Percentiles rank a stretch among this genome's conserved stretches.
phyloP scores from a whole-genome alignment of 2,797 vertebrate species.

The Hemibagrus guttatus region DNA sequence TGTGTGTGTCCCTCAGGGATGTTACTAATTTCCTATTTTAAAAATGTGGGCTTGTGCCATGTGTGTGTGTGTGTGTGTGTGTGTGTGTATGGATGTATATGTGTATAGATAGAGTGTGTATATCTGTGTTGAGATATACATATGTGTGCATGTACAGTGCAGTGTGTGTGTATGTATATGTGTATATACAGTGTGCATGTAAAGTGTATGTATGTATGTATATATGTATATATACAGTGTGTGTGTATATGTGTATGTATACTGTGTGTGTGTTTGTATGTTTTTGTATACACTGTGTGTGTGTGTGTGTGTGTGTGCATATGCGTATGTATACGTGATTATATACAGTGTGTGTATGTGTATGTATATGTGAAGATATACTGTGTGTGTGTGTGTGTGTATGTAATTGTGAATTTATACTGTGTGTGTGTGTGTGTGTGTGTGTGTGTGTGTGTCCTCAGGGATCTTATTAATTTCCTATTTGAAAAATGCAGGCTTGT shows the following conservation, averaged over 20 bases:
- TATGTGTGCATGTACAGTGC: too few species aligned
- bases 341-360: constrained; percentile 32
- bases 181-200: too few species aligned
- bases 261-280: background rate
- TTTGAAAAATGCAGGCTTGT: constrained; percentile 27
- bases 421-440: background rate
- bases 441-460: background rate
- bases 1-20: background rate
- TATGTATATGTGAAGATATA: too few species aligned
- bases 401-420: background rate
- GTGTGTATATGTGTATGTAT: background rate
- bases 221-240: constrained; percentile 54
- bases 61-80: too few species aligned
- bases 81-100: background rate
- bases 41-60: too few species aligned
- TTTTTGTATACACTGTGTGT: constrained; percentile 55
- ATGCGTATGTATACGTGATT: background rate
- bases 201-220: too few species aligned
- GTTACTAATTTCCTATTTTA: too few species aligned
- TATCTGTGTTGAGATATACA: background rate
- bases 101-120: background rate
- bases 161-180: constrained; percentile 17
- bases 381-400: background rate
- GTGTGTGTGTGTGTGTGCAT: constrained; percentile 5
- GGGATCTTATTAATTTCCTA: constrained; percentile 29